These are phyloP conservation scores for Eupithecia dodoneata DNA, from an alignment of 2,888 invertebrate species.

Conservation along the genomic window DNA sequence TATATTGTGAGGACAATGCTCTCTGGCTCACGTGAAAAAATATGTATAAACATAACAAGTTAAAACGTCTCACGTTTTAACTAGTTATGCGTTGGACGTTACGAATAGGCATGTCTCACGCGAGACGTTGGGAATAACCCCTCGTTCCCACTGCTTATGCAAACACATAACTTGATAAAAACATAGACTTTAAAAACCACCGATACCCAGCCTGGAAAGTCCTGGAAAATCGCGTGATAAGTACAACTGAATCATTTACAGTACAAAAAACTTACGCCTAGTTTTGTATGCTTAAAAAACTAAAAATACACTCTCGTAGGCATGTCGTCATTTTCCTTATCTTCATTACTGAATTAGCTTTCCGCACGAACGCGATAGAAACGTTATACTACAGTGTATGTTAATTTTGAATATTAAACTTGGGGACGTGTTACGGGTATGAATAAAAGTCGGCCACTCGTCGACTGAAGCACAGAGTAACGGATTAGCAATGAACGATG, in stretches of 20 bases:
- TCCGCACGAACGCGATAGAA: constrained; percentile 39
- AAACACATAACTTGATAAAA: not conserved
- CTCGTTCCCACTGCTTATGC: not conserved
- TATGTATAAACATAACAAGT: no score
- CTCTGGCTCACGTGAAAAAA: no score
- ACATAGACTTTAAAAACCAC: not conserved
- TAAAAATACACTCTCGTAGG: constrained; percentile 20
- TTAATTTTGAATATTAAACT: constrained; percentile 68
- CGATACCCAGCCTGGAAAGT: not conserved
- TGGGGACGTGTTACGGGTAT: constrained; percentile 55
- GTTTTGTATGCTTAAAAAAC: constrained; percentile 17
- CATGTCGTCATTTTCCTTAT: constrained; percentile 35
- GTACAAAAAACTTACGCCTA: constrained; percentile 11
- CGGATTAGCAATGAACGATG: not conserved
- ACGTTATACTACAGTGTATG: constrained; percentile 48
- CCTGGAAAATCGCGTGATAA: constrained; percentile 15
- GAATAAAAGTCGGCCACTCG: constrained; percentile 70
- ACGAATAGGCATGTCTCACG: not conserved
- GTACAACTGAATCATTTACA: constrained; percentile 12
- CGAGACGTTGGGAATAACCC: not conserved
- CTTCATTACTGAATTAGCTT: constrained; percentile 35
- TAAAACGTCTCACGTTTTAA: not conserved
- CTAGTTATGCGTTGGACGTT: not conserved
- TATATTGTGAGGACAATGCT: no score
- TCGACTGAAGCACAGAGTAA: constrained; percentile 37